Evolutionary conservation across 2,113 vertebrate species (phyloP), one percentile per base, ranked within the genome.

Genomic region (Pipa parva): DNA sequence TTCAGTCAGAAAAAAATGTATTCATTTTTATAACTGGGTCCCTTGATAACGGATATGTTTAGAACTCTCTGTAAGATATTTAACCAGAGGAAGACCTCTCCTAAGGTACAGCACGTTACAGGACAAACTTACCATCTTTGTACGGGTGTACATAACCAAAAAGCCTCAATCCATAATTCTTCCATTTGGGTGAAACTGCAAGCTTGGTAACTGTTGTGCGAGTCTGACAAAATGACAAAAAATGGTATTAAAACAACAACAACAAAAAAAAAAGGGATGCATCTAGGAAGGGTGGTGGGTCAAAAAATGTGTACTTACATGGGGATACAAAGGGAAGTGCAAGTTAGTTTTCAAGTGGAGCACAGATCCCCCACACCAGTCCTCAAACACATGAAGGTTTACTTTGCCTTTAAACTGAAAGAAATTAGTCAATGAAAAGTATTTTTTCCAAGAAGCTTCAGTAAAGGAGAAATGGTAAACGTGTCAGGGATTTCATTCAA

Each of bases 171-270:
- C 97, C 97, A 0, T 99, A 99, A 81, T 98, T 99, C 79, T 97
- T 99, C 97, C 97, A 99, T 77, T 94, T 98, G 42, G 97, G 97
- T 9, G 97, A 94, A 70, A 99, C 95, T 0, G 97, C 95, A 78
- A 99, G 73, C 81, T 99, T 99, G 85, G 86, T 95, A 77, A 98
- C 86, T 0, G 88, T 93, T 59, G 94, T 98, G 72, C 97, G 91
- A 1, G 85, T 91, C 97, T 99, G 83, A 52, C 27, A 26, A 22
- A 11, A 12, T 7, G 4, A n/a, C 31, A 1, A 0, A 10, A 20
- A 25, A 7, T n/a, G 45, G 25, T 50, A 22, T 13, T 20, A 10
- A 45, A 6, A 21, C n/a, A 8, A 29, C 20, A 28, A 15, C 1
- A 8, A 21, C 20, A 13, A 3, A 74, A 28, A 15, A 24, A 39